Evolutionary conservation across 1,140 invertebrate genomes (phyloP), one percentile per base, ranked within the genome.

Genomic region (Cydia fagiglandana): DNA sequence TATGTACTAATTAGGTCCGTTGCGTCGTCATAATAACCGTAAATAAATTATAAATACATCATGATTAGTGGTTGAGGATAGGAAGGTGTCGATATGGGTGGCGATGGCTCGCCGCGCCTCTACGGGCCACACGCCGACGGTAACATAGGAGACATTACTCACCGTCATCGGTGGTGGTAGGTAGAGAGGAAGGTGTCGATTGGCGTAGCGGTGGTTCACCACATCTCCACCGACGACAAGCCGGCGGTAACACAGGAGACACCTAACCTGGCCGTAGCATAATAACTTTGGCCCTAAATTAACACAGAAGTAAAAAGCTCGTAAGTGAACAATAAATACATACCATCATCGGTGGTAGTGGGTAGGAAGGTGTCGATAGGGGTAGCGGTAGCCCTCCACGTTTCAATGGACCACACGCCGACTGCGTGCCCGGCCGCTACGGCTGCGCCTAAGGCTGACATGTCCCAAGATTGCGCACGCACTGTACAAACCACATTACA

Each of bases 371-470:
- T 96, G 84, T 98, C 96, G 41, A 93, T 95, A 53, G 94, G 93
- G 2, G 96, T 94, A 30, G 93, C 85, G 24, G 88, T 91, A 2
- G 88, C 83, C 12, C 91, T 86, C 83, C 93, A 90, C 64, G 88
- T 83, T 45, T 91, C 88, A 17, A 86, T 84, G 28, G 94, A 91
- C 87, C 94, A 94, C 76, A 97, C 95, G 12, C 97, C 97, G 77
- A 95, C 94, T 2, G 97, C 97, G 73, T 94, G 91, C 2, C 97
- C 98, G 28, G 98, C 98, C 76, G 96, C 97, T 94, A 99, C 97
- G 10, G 98, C 98, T 47, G 95, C 97, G 30, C 98, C 98, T 68
- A 99, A 93, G 0, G 98, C 96, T 1, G 97, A 98, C 56, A 97
- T 97, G 91, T 99, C 98, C 81, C 96, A 94, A 89, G 97, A 95